phyloP scores from a whole-genome alignment of 2,113 vertebrate genomes.

The Osmerus eperlanus region DNA sequence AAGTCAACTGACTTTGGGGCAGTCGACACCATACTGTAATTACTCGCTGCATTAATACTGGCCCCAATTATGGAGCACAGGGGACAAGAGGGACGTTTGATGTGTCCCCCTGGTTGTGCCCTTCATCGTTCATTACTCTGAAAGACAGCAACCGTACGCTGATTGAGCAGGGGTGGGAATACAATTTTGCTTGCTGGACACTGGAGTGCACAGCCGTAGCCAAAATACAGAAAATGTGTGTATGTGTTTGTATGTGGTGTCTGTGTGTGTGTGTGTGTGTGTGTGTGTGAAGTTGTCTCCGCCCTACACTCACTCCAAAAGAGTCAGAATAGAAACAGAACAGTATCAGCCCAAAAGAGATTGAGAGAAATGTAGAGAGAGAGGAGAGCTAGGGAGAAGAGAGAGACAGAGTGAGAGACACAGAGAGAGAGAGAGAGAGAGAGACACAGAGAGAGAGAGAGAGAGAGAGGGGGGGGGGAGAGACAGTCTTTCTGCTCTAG shows the following conservation, averaged over 20 bases:
- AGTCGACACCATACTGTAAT: slow-evolving; percentile 60
- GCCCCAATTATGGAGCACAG: slow-evolving; percentile 49
- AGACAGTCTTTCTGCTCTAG: slow-evolving; percentile 70
- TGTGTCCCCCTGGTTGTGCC: slow-evolving; percentile 31
- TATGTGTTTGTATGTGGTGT: not conserved
- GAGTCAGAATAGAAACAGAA: no score
- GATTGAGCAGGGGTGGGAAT: not conserved
- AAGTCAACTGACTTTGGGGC: slow-evolving; percentile 28
- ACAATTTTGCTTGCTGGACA: not conserved
- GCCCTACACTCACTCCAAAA: not conserved
- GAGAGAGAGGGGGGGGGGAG: slow-evolving; percentile 52
- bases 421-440: slow-evolving; percentile 29
- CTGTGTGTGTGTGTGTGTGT: not conserved
- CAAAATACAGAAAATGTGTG: not conserved
- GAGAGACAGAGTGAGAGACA: not conserved
- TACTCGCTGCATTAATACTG: slow-evolving; percentile 63
- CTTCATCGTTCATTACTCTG: slow-evolving; percentile 48
- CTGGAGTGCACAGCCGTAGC: not conserved
- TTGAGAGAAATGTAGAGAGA: not conserved
- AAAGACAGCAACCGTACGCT: slow-evolving; percentile 40
- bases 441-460: slow-evolving; percentile 53
- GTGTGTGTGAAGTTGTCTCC: not conserved
- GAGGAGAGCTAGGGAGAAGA: slow-evolving; percentile 18
- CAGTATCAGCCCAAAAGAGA: no score
- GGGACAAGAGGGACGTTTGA: slow-evolving; percentile 33